Evolutionary conservation across 2,113 vertebrate species (phyloP).

Genomic region (Sciurus niger): DNA sequence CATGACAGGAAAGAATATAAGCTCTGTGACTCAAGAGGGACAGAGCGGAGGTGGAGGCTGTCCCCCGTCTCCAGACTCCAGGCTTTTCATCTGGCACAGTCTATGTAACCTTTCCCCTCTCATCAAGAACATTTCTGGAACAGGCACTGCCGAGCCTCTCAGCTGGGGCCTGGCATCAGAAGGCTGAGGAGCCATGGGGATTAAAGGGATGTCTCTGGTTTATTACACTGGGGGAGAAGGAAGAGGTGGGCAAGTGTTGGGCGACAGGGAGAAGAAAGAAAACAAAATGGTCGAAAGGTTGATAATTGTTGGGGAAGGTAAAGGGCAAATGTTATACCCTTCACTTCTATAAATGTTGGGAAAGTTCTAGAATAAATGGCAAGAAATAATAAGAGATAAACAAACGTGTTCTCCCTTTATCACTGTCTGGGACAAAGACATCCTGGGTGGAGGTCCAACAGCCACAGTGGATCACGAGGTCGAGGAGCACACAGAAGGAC

Average conservation of each 20-base stretch:
- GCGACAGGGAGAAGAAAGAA: neutral
- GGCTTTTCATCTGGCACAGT: neutral
- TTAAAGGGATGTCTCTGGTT: neutral
- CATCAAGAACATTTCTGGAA: neutral
- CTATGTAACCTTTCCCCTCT: neutral
- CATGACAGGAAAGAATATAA: conserved; percentile 59
- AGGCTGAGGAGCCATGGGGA: neutral
- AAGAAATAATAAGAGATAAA: neutral
- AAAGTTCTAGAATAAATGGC: neutral
- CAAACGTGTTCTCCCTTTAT: neutral
- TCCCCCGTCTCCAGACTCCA: neutral
- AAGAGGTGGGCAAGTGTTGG: neutral
- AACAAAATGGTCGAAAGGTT: neutral
- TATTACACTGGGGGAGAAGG: neutral
- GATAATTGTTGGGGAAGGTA: neutral
- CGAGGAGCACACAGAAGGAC: neutral
- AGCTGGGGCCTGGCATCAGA: neutral
- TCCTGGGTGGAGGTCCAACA: neutral
- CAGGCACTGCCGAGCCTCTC: neutral
- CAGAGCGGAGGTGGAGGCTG: neutral
- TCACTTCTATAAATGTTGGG: neutral
- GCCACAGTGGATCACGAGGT: neutral
- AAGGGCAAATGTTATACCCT: neutral
- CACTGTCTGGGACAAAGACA: neutral
- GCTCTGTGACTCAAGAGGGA: conserved; percentile 38